These are phyloP conservation scores for Odontesthes bonariensis DNA, from an alignment of 2,113 vertebrate genomes.

Conservation along the genomic window DNA sequence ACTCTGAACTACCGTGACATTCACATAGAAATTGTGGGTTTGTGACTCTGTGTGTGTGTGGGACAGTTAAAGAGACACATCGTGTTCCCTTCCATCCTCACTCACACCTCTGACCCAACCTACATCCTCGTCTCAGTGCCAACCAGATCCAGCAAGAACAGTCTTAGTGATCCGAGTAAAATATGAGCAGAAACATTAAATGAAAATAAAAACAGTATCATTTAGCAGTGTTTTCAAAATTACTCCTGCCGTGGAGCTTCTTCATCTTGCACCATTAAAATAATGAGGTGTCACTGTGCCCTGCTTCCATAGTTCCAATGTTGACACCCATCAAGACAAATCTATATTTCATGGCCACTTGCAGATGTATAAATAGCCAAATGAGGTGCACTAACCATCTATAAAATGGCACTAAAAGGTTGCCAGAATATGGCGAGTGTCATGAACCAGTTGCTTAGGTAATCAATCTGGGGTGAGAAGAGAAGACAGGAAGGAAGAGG, in stretches of 20 bases:
- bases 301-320: slow-evolving; percentile 64
- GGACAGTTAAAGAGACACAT: slow-evolving; percentile 5
- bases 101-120: slow-evolving; percentile 2
- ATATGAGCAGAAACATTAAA: slow-evolving; percentile 64
- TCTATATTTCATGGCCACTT: slow-evolving; percentile 88
- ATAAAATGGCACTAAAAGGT: slow-evolving; percentile 86
- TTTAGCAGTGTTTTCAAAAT: slow-evolving; percentile 65
- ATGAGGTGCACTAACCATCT: slow-evolving; percentile 84
- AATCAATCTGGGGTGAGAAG: slow-evolving; percentile 81
- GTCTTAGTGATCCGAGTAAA: slow-evolving; percentile 42
- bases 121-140: slow-evolving; percentile 14
- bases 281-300: slow-evolving; percentile 81
- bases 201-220: slow-evolving; percentile 66
- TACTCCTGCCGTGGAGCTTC: slow-evolving; percentile 47
- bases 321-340: slow-evolving; percentile 85
- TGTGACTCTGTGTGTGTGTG: slow-evolving; percentile 7
- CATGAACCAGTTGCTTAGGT: slow-evolving; percentile 72
- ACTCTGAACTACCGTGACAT: slow-evolving; percentile 59
- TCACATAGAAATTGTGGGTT: slow-evolving; percentile 49
- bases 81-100: slow-evolving; percentile 30
- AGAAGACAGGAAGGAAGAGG: slow-evolving; percentile 58
- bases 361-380: slow-evolving; percentile 88
- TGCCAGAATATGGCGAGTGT: slow-evolving; percentile 82
- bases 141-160: slow-evolving; percentile 38
- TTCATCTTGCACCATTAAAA: slow-evolving; percentile 82